phyloP scores from a whole-genome alignment of 2,888 invertebrate species.

The Boloria selene region DNA sequence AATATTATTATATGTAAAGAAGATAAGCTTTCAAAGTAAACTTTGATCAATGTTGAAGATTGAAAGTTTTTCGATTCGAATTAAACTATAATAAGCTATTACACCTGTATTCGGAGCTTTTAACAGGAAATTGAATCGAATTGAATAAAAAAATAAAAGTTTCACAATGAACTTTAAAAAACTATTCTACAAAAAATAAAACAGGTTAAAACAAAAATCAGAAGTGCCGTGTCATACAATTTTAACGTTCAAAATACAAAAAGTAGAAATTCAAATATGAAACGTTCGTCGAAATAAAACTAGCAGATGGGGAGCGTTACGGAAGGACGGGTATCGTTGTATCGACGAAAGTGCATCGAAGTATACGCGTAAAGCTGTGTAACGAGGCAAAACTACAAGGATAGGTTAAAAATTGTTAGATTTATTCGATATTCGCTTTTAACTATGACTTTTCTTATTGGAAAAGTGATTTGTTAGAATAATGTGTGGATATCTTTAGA shows the following conservation, averaged over 20 bases:
- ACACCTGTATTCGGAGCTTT: too few relatives aligned
- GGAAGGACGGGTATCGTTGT: constrained; percentile 51
- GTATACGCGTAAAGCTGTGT: constrained; percentile 42
- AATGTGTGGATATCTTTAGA: too few relatives aligned
- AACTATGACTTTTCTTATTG: too few relatives aligned
- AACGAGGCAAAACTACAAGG: too few relatives aligned
- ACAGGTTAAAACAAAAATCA: constrained; percentile 8
- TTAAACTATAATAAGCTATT: too few relatives aligned
- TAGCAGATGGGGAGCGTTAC: constrained; percentile 49
- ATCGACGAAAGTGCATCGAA: constrained; percentile 54
- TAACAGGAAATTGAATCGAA: background rate
- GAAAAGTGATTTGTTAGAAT: too few relatives aligned
- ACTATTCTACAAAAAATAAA: background rate
- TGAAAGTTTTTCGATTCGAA: too few relatives aligned
- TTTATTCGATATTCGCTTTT: too few relatives aligned
- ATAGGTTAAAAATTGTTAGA: too few relatives aligned
- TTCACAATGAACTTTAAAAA: background rate
- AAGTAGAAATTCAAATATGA: constrained; percentile 41
- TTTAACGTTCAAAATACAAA: constrained; percentile 27
- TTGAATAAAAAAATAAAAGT: background rate
- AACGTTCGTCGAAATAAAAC: constrained; percentile 45
- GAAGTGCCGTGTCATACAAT: constrained; percentile 26
- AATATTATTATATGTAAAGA: too few relatives aligned
- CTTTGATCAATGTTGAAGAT: too few relatives aligned
- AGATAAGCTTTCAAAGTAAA: too few relatives aligned